Evolutionary conservation across 2,888 invertebrate species (phyloP).

Genomic region (Drosophila niveifrons): DNA sequence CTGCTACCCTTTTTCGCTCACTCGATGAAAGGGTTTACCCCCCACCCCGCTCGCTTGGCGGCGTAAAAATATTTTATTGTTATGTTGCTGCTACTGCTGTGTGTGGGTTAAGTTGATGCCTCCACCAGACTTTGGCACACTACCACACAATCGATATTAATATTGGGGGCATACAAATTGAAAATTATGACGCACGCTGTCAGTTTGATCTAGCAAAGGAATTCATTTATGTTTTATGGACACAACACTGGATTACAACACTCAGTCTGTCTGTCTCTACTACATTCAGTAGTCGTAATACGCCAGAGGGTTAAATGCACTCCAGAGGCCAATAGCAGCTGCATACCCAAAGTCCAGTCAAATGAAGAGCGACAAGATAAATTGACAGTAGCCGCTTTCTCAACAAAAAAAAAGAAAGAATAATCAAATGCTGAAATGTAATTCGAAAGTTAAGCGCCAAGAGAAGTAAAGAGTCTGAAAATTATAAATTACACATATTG

Average conservation of each 20-base stretch:
- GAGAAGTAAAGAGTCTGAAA: neutral
- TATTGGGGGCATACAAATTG: constrained; percentile 74
- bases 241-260: constrained; percentile 54
- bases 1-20: constrained; percentile 1
- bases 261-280: constrained; percentile 8
- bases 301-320: constrained; percentile 48
- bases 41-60: constrained; percentile 37
- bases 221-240: constrained; percentile 63
- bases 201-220: constrained; percentile 22
- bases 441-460: neutral
- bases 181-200: constrained; percentile 67
- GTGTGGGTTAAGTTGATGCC: constrained; percentile 48
- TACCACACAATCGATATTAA: constrained; percentile 73
- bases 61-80: constrained; percentile 73
- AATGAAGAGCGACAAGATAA: constrained; percentile 2
- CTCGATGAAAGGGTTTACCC: constrained; percentile 51
- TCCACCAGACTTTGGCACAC: constrained; percentile 31
- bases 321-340: constrained; percentile 26
- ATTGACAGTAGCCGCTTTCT: constrained; percentile 3
- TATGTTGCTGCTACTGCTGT: constrained; percentile 58
- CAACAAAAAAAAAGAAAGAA: neutral
- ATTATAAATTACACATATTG: no score
- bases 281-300: constrained; percentile 12
- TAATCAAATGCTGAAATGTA: neutral
- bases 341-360: neutral